phyloP scores from a whole-genome alignment of 2,797 vertebrate species.

The Poecilia wingei region DNA sequence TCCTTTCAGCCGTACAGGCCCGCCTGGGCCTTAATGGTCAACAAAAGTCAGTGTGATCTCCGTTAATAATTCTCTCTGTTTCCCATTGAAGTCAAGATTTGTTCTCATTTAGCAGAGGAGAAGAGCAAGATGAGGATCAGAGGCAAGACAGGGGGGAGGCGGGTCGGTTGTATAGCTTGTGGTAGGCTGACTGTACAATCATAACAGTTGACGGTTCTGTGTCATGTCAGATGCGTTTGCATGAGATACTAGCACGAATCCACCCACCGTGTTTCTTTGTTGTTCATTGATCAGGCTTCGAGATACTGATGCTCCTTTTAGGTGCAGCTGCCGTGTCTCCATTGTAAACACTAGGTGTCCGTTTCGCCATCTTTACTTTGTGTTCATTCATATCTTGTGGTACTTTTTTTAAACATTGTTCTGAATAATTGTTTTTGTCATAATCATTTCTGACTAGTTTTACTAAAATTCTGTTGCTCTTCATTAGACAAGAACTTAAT shows the following conservation, averaged over 20 bases:
- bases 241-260: slow-evolving; percentile 73
- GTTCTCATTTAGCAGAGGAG: slow-evolving; percentile 86
- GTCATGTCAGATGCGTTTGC: slow-evolving; percentile 73
- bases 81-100: slow-evolving; percentile 70
- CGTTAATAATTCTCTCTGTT: slow-evolving; percentile 35
- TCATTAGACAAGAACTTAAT: neutral
- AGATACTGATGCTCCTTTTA: slow-evolving; percentile 26
- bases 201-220: slow-evolving; percentile 71
- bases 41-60: slow-evolving; percentile 40
- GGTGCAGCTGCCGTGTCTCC: slow-evolving; percentile 54
- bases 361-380: slow-evolving; percentile 34
- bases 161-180: slow-evolving; percentile 87
- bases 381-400: slow-evolving; percentile 16
- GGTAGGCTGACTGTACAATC: slow-evolving; percentile 79
- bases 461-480: neutral
- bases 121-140: slow-evolving; percentile 87
- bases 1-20: slow-evolving; percentile 28
- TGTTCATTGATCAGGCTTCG: slow-evolving; percentile 57
- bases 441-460: neutral
- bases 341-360: slow-evolving; percentile 51
- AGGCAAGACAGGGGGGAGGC: slow-evolving; percentile 86
- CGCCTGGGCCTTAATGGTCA: slow-evolving; percentile 31
- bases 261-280: slow-evolving; percentile 60
- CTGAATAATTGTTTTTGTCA: neutral
- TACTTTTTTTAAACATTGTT: slow-evolving; percentile 1